phyloP scores from a whole-genome alignment of 2,888 invertebrate genomes.

The Pogonocherus hispidulus region DNA sequence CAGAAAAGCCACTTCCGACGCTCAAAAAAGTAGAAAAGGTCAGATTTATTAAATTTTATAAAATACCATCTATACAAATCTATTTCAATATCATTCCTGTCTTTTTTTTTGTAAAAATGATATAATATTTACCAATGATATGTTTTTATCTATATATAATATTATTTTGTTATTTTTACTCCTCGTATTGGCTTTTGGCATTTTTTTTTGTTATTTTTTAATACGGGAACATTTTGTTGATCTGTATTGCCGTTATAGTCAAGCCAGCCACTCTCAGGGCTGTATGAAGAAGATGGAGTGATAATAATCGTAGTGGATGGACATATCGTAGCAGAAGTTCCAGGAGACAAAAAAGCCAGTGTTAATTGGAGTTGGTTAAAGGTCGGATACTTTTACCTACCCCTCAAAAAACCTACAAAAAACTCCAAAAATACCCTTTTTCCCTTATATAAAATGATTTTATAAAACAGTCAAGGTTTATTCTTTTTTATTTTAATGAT shows the following conservation, averaged over 20 bases:
- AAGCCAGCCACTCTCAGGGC: constrained; percentile 55
- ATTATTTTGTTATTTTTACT: constrained; percentile 38
- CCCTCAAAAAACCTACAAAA: neutral
- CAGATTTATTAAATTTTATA: constrained; percentile 64
- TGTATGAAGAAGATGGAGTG: constrained; percentile 71
- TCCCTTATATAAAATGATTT: constrained; percentile 11
- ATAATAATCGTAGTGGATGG: constrained; percentile 76
- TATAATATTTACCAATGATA: neutral
- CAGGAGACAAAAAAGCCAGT: constrained; percentile 75
- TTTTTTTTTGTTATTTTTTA: constrained; percentile 34
- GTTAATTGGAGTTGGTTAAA: constrained; percentile 79
- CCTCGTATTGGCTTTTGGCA: constrained; percentile 44
- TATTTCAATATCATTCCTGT: neutral
- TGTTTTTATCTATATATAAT: constrained; percentile 7
- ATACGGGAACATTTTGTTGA: constrained; percentile 38
- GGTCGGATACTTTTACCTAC: constrained; percentile 69
- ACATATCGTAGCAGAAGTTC: constrained; percentile 76
- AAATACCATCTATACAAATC: neutral
- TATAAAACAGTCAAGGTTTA: neutral
- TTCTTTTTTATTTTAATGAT: constrained; percentile 15
- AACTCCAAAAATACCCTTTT: neutral
- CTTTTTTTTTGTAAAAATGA: neutral
- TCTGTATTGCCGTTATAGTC: constrained; percentile 69
- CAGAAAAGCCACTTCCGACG: constrained; percentile 87
- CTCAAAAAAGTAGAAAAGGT: constrained; percentile 96